Percentiles rank a stretch among this genome's conserved stretches.
Conservation (phyloP, 2,888 invertebrate genomes). For the Hypomecis punctinalis region DNA sequence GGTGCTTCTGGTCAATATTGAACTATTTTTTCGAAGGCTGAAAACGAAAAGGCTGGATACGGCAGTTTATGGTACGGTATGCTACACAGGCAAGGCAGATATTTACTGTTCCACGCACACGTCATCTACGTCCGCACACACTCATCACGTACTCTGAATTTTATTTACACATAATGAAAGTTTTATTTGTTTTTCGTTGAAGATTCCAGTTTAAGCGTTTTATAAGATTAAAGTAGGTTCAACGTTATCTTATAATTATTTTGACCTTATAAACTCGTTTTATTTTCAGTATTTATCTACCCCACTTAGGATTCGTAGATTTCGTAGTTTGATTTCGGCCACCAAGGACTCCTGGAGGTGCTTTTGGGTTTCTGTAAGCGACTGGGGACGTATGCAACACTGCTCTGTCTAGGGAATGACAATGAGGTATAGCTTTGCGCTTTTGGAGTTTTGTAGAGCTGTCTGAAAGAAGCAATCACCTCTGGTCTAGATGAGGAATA, state of each 20-base stretch:
- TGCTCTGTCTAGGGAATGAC: constrained; percentile 51
- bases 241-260: constrained; percentile 20
- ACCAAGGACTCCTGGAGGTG: constrained; percentile 55
- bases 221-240: constrained; percentile 1
- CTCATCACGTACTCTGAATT: no score
- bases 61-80: no score
- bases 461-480: constrained; percentile 29
- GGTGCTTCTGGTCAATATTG: no score
- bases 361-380: constrained; percentile 33
- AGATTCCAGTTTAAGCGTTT: constrained; percentile 7
- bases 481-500: constrained; percentile 36
- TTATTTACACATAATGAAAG: no score
- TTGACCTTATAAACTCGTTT: constrained; percentile 29
- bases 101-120: not conserved
- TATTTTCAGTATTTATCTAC: constrained; percentile 23
- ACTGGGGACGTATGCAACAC: constrained; percentile 44
- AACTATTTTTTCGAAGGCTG: no score
- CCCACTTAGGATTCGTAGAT: constrained; percentile 53
- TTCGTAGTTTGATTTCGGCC: constrained; percentile 57
- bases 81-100: not conserved
- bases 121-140: not conserved
- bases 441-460: constrained; percentile 50
- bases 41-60: no score
- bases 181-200: constrained; percentile 7
- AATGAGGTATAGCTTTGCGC: constrained; percentile 48